These are phyloP conservation scores for Drosophila albomicans DNA, from an alignment of 1,140 invertebrate genomes.

Conservation along the genomic window DNA sequence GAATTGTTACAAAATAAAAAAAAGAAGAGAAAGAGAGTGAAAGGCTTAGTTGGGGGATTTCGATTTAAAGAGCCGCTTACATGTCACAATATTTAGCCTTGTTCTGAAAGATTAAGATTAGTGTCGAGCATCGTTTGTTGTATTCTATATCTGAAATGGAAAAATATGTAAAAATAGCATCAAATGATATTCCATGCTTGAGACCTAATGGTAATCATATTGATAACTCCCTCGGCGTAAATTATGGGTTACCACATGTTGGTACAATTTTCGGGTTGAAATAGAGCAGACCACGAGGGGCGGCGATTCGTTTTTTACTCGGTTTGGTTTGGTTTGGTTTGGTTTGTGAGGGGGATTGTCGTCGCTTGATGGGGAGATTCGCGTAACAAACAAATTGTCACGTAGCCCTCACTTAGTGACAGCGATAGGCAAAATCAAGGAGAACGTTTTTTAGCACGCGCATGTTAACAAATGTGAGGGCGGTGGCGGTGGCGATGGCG, in stretches of 20 bases:
- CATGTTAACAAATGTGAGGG: conserved; percentile 46
- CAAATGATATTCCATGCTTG: conserved; percentile 20
- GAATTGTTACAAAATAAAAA: conserved; percentile 34
- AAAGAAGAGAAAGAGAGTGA: conserved; percentile 30
- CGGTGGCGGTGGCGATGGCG: not conserved
- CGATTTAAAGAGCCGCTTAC: conserved; percentile 29
- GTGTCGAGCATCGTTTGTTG: not conserved
- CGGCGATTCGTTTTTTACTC: conserved; percentile 67
- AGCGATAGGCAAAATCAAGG: conserved; percentile 51
- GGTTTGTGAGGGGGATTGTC: conserved; percentile 42
- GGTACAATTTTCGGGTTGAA: conserved; percentile 62
- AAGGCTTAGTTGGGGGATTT: conserved; percentile 46
- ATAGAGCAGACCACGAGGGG: conserved; percentile 44
- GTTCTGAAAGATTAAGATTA: conserved; percentile 25
- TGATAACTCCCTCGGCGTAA: conserved; percentile 77
- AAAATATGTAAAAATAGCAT: not conserved
- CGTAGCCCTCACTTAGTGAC: conserved; percentile 66
- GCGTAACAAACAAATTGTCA: conserved; percentile 81
- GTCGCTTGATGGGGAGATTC: conserved; percentile 57
- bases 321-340: not conserved
- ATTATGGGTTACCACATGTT: conserved; percentile 83
- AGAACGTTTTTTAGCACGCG: conserved; percentile 69
- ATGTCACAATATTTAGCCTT: conserved; percentile 73
- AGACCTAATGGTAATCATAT: conserved; percentile 56
- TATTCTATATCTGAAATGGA: not conserved